Evolutionary conservation across 1,140 invertebrate species (phyloP).

Genomic region (Carposina sasakii): DNA sequence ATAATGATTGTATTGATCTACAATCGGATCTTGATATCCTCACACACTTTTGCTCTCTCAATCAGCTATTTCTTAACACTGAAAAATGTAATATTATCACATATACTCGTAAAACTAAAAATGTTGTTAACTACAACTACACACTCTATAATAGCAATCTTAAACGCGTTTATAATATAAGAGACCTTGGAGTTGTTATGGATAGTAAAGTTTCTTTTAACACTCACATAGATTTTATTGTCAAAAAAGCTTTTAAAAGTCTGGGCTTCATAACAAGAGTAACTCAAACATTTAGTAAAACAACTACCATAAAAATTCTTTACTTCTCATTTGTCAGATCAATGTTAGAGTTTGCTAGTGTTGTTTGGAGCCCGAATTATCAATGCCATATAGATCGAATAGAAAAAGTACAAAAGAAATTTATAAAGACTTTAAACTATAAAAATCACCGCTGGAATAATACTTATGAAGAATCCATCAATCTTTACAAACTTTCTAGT

Average conservation of each 20-base stretch:
- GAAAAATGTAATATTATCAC: background rate
- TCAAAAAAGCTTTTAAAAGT: background rate
- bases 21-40: background rate
- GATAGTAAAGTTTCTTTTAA: background rate
- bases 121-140: constrained; percentile 7
- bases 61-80: background rate
- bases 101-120: background rate
- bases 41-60: background rate
- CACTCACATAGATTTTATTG: background rate
- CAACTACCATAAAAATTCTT: constrained; percentile 11
- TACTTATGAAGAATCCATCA: too few relatives aligned
- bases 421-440: too few relatives aligned
- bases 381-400: constrained; percentile 7
- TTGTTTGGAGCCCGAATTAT: constrained; percentile 13
- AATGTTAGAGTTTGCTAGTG: constrained; percentile 12
- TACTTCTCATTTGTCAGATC: constrained; percentile 11
- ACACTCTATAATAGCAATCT: background rate
- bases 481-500: too few relatives aligned
- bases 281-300: background rate
- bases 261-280: background rate
- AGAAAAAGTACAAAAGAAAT: constrained; percentile 8
- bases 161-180: background rate
- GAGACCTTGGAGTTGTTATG: background rate
- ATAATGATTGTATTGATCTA: background rate
- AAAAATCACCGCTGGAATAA: too few relatives aligned